Conservation (phyloP, 2,113 vertebrate species). For the Engraulis encrasicolus region DNA sequence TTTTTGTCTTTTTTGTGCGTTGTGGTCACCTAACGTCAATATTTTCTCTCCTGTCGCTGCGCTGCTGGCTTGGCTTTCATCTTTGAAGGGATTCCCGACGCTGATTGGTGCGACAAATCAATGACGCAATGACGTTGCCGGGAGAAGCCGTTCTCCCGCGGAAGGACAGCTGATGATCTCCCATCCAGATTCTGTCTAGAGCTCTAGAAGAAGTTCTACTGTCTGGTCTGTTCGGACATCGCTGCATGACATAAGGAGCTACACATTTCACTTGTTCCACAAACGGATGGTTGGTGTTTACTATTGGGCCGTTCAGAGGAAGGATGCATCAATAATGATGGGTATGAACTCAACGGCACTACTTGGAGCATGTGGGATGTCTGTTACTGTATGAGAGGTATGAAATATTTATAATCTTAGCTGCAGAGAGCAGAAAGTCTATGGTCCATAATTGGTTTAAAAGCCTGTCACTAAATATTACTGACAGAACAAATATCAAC, state of each 20-base stretch:
- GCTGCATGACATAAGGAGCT: not conserved
- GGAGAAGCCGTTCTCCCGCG: conserved; percentile 62
- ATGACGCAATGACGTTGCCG: conserved; percentile 69
- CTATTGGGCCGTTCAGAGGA: not conserved
- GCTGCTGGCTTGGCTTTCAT: conserved; percentile 12
- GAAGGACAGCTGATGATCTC: conserved; percentile 71
- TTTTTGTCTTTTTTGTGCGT: not conserved
- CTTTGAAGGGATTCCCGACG: conserved; percentile 68
- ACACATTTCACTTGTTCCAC: not conserved
- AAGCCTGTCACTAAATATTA: not conserved
- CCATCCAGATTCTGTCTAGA: conserved; percentile 52
- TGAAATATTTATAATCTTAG: not conserved
- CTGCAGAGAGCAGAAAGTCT: not conserved
- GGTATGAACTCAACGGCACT: not conserved
- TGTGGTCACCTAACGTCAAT: not conserved
- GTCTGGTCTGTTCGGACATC: not conserved
- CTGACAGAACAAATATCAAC: not conserved
- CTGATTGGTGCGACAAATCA: conserved; percentile 55
- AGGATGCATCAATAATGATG: not conserved
- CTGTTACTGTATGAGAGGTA: not conserved
- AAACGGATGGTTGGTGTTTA: not conserved
- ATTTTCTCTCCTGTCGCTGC: conserved; percentile 32
- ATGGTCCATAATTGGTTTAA: not conserved
- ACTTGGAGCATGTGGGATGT: not conserved
- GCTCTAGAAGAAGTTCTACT: too few species aligned